A percentile compares a stretch with the other conserved stretches of the same genome.
Conservation (phyloP, 2,888 invertebrate genomes). For the Leptinotarsa tumamoca region DNA sequence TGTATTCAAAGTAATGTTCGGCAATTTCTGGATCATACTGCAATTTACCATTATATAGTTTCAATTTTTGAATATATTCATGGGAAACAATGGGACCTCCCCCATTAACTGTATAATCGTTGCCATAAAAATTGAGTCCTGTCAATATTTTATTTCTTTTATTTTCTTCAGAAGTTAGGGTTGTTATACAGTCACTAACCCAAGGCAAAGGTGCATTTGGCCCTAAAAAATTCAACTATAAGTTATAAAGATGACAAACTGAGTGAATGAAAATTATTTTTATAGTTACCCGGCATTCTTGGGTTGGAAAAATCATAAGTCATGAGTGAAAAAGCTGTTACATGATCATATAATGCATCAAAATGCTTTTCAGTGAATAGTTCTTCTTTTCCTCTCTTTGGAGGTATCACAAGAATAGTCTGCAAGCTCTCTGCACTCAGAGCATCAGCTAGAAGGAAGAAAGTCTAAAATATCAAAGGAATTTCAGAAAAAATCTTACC, state of each 20-base stretch:
- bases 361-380: constrained; percentile 82
- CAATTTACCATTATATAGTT: constrained; percentile 80
- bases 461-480: constrained; percentile 16
- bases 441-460: constrained; percentile 68
- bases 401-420: constrained; percentile 84
- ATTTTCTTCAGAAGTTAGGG: constrained; percentile 74
- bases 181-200: constrained; percentile 82
- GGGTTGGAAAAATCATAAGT: constrained; percentile 93
- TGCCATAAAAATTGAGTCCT: constrained; percentile 95
- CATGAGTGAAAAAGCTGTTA: constrained; percentile 94
- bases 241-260: background rate
- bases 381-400: constrained; percentile 76
- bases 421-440: constrained; percentile 72
- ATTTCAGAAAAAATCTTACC: constrained; percentile 63
- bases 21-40: constrained; percentile 81
- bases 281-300: constrained; percentile 77
- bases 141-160: constrained; percentile 84
- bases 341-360: constrained; percentile 79
- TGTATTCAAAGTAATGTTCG: constrained; percentile 89
- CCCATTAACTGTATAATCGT: constrained; percentile 84
- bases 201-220: constrained; percentile 91
- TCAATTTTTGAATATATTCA: constrained; percentile 82
- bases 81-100: constrained; percentile 86
- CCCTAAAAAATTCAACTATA: constrained; percentile 67
- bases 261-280: background rate